A percentile compares a stretch with the other conserved stretches of the same genome.
phyloP scores from a whole-genome alignment of 2,797 vertebrate species.

The Takifugu ocellatus region DNA sequence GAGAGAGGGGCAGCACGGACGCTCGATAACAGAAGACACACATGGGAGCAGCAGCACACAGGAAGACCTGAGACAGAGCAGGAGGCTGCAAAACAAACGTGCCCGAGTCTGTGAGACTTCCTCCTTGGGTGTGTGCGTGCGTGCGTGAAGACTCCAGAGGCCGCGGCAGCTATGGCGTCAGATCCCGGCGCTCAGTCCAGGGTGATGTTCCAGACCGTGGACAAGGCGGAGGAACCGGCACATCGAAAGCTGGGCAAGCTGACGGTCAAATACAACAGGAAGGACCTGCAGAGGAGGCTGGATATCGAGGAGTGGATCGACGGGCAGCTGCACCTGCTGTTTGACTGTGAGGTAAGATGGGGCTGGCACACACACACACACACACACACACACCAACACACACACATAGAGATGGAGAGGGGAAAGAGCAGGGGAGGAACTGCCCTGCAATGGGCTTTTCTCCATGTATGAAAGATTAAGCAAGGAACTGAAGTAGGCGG shows the following conservation, averaged over 20 bases:
- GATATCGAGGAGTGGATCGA: constrained; percentile 97
- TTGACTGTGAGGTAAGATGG: constrained; percentile 84
- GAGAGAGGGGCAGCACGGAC: constrained; percentile 49
- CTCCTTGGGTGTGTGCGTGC: constrained; percentile 18
- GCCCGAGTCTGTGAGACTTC: constrained; percentile 17
- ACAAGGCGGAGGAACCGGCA: constrained; percentile 79
- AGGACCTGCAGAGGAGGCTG: constrained; percentile 91
- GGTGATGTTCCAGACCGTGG: constrained; percentile 84
- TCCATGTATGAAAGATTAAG: constrained; percentile 35
- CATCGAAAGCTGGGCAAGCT: constrained; percentile 89
- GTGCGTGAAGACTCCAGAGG: constrained; percentile 53
- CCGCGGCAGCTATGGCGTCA: constrained; percentile 82
- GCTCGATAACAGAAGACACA: constrained; percentile 49
- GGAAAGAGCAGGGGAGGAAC: constrained; percentile 8
- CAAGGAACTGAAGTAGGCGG: constrained; percentile 14
- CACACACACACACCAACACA: not conserved
- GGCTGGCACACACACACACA: constrained; percentile 20
- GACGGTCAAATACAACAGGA: constrained; percentile 94
- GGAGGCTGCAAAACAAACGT: constrained; percentile 21
- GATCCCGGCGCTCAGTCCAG: constrained; percentile 81
- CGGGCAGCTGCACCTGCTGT: constrained; percentile 88
- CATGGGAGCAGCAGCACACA: constrained; percentile 41
- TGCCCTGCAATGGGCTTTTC: constrained; percentile 13
- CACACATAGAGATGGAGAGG: constrained; percentile 11
- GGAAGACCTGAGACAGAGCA: constrained; percentile 28